Evolutionary conservation across 1,140 invertebrate species (phyloP), one percentile per base, ranked within the genome.

Genomic region (Pseudachorutes palmiensis): DNA sequence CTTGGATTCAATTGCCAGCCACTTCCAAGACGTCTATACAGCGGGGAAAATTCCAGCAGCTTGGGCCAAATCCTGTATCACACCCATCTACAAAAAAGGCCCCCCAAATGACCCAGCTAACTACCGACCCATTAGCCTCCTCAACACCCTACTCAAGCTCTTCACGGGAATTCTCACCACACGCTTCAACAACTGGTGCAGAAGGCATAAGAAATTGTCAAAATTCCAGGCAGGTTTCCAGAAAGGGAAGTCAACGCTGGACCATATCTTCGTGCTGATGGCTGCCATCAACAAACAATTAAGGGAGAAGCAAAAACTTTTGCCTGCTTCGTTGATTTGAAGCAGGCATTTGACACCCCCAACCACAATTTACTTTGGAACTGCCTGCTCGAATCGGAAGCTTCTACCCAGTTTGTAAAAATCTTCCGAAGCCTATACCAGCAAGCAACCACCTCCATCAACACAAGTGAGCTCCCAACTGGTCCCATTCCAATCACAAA

Each of bases 181-280:
- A 2, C 66, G 75, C 65, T 29, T 76, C n/a, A 59, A 68, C 5
- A 33, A n/a, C 0, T 76, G 70, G 69, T 22, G 69, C 14, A 65
- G 67, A 32, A 32, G 55, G 31, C 59, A 71, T 55, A 62, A 70
- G 0, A 70, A 69, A 30, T 61, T 74, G 5, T 72, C 70, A 1
- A 49, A 76, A 41, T 67, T 49, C 32, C 76, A 76, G 68, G 71
- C 70, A 3, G 75, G 74, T 5, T 76, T 75, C 33, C 59, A 70
- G 48, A 70, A 61, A 30, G 48, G 64, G 14, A 71, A 48, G 12
- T 71, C 73, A 0, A 75, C 73, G 24, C 65, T 68, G 3, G 72
- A 77, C 12, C 73, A 75, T 41, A 67, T 75, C 0, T 76, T 72
- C 55, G 51, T 70, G 2, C 51, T 77, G 19, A 19, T 41, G 19